Conservation (phyloP, 1,140 invertebrate genomes). For the Procambarus virginalis region DNA sequence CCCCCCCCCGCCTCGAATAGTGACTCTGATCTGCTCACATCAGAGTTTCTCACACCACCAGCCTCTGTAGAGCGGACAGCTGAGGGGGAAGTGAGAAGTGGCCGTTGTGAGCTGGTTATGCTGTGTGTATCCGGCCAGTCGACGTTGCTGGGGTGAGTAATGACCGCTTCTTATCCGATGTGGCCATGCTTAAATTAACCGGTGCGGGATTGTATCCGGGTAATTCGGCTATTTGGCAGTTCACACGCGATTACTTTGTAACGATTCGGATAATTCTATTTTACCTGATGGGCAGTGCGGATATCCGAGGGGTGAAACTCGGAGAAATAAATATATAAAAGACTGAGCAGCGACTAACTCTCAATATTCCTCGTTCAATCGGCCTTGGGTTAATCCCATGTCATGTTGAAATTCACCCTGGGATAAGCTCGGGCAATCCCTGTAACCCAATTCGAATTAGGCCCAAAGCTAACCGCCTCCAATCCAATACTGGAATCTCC, state of each 20-base stretch:
- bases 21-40: not conserved
- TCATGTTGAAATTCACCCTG: constrained; percentile 9
- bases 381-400: constrained; percentile 13
- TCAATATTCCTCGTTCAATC: not conserved
- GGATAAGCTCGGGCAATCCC: constrained; percentile 18
- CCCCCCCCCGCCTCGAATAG: not conserved
- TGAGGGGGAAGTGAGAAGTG: not conserved
- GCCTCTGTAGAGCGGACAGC: no score
- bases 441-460: not conserved
- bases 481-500: constrained; percentile 34
- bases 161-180: constrained; percentile 27
- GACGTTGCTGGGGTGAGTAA: constrained; percentile 17
- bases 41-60: no score
- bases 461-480: constrained; percentile 24
- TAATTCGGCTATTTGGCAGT: constrained; percentile 28
- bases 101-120: not conserved
- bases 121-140: not conserved
- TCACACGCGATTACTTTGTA: constrained; percentile 22
- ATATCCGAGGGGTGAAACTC: not conserved
- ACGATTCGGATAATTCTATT: constrained; percentile 17
- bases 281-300: not conserved
- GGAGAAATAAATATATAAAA: not conserved
- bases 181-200: constrained; percentile 32
- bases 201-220: constrained; percentile 13
- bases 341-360: not conserved